Conservation (phyloP, 1,140 invertebrate genomes). For the Harpegnathos saltator region DNA sequence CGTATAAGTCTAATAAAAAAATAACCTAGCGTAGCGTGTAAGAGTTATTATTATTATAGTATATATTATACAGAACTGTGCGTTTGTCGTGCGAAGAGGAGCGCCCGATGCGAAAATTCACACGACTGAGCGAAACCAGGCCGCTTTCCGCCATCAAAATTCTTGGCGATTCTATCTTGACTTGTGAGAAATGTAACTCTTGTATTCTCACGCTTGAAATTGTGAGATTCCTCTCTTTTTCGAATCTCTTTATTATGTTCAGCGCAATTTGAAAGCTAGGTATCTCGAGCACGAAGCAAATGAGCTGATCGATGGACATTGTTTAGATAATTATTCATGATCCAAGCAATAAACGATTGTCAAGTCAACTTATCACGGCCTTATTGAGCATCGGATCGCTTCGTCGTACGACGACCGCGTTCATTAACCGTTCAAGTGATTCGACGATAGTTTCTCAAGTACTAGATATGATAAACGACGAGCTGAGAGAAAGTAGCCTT, state of each 20-base stretch:
- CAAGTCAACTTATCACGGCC: constrained; percentile 51
- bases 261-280: too few species aligned
- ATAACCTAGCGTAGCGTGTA: background rate
- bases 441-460: constrained; percentile 47
- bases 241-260: background rate
- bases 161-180: background rate
- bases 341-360: background rate
- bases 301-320: too few species aligned
- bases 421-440: constrained; percentile 51
- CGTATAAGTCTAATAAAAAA: background rate
- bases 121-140: background rate
- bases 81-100: constrained; percentile 4
- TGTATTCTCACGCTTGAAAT: background rate
- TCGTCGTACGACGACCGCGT: constrained; percentile 34
- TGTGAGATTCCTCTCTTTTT: background rate
- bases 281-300: too few species aligned
- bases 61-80: background rate
- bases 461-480: constrained; percentile 62
- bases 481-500: constrained; percentile 65
- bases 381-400: background rate
- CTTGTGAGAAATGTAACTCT: background rate
- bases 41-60: constrained; percentile 13
- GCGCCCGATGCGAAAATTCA: background rate
- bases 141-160: background rate
- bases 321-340: too few species aligned